Base-by-base conservation (phyloP, 2,797 vertebrate genomes). In the Gadopsis bispinosus region DNA sequence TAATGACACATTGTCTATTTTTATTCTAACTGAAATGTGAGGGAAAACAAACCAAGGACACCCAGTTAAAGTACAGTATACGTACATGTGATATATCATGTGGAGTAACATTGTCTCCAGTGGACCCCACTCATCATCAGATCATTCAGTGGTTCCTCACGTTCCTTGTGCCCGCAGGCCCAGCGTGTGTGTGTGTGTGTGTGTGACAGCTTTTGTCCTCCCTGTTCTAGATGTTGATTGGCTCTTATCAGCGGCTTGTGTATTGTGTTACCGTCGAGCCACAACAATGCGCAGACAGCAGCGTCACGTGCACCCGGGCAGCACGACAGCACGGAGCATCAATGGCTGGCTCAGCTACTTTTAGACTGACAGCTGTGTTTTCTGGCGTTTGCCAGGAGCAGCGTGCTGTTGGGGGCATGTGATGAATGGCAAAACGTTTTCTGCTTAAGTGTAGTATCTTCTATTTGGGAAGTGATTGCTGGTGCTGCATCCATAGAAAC, bases 341-440 rank as follows among this genome's bases (percentile, higher is more conserved):
- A 91, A 89, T 87, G 88, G 85, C 74, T 80, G 88, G 89, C 88
- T 94, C 91, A 91, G 93, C 91, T 86, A 76, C 83, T 93, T 93
- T 92, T 68, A 37, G 61, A 89, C 75, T 16, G 73, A 70, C 77
- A 22, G 48, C 79, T 75, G 73, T 74, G 88, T 75, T 71, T 89
- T 92, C 93, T 91, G 84, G 89, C 75, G 48, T 88, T 91, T 91
- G 77, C 91, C 81, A 1, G 64, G 62, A 72, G 83, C 82, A 19
- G 55, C 35, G 71, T 20, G 12, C 43, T 33, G 50, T 7, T 20
- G 22, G 55, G 35, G 37, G 20, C 67, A 12, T 17, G 13, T 3
- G 11, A 47, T 63, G 67, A 64, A 65, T 5, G 12, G 29, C 69
- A 66, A 73, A 68, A 67, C 3, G 22, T 54, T 63, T 56, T 68